A percentile compares a stretch with the other conserved stretches of the same genome.
phyloP scores from a whole-genome alignment of 1,140 invertebrate species.

The Pentalonia nigronervosa region DNA sequence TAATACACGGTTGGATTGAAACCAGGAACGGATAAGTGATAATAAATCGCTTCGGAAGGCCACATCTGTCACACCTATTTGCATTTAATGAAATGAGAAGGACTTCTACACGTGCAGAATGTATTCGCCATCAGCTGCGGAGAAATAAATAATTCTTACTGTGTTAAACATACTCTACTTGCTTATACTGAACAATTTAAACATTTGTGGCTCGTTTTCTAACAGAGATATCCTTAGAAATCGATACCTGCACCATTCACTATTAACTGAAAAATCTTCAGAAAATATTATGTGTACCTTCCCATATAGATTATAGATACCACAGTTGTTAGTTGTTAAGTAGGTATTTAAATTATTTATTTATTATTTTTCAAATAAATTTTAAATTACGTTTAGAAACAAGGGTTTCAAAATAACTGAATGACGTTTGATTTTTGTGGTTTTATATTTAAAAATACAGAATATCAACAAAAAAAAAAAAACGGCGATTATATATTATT shows the following conservation, averaged over 20 bases:
- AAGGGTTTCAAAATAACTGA: background rate
- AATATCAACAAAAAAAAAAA: background rate
- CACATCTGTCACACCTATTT: slow-evolving; percentile 7
- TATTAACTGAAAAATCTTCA: background rate
- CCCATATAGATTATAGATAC: no score
- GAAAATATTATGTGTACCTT: no score
- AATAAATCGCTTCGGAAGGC: background rate
- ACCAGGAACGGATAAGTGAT: background rate
- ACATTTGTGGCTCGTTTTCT: background rate
- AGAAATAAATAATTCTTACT: slow-evolving; percentile 1
- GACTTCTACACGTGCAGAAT: background rate
- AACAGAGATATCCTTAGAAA: background rate
- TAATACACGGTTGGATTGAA: background rate
- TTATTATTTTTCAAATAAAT: background rate
- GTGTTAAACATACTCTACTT: background rate
- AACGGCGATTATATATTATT: background rate
- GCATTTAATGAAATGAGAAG: slow-evolving; percentile 1
- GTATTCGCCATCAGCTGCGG: background rate
- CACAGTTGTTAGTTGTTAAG: no score
- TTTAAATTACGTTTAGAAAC: no score
- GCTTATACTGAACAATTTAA: background rate
- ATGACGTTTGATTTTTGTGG: background rate
- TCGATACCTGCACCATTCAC: background rate
- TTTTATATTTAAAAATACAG: background rate
- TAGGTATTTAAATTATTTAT: no score